Evolutionary conservation across 2,113 vertebrate genomes (phyloP), one percentile per base, ranked within the genome.

Genomic region (Ochotona princeps): DNA sequence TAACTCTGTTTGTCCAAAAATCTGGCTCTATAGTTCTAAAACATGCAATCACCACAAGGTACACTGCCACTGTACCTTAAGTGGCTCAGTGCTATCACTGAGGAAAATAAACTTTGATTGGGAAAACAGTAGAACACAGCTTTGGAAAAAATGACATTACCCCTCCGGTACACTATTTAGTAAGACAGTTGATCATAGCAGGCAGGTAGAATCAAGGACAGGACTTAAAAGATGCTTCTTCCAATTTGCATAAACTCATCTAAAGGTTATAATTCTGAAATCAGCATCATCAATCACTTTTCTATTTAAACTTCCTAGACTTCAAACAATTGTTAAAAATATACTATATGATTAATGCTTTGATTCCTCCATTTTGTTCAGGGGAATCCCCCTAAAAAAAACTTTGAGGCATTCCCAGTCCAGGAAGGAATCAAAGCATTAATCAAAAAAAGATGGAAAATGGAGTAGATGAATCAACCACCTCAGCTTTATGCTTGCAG

Each of bases 1-100:
- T 97, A 98, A 97, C 96, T 98, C 97, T 97, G 89, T 94, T 96
- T 97, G 97, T 98, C 95, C 96, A 98, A 98, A 96, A 98, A 98
- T 97, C 96, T 97, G 94, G 89, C 93, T 95, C 95, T 97, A 95
- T 96, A 98, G 94, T 97, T 98, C 97, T 95, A 97, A 98, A 98
- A 97, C 94, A 98, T 87, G 94, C 83, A 97, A 97, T 97, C 95
- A 97, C 95, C 92, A 83, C 74, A 93, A 94, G 95, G 91, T 92
- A 73, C 54, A 95, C 23, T 81, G 95, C 93, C 96, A 96, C 87
- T 95, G 92, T 87, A 96, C 93, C 82, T 82, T 96, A 98, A 98
- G 94, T 97, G 96, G 90, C 73, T 96, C 83, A 82, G 91, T 86
- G 72, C 96, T 97, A 94, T 94, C 92, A 93, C 76, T 90, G 96